Evolutionary conservation across 1,140 invertebrate species (phyloP), one percentile per base, ranked within the genome.

Genomic region (Branchinecta lynchi): DNA sequence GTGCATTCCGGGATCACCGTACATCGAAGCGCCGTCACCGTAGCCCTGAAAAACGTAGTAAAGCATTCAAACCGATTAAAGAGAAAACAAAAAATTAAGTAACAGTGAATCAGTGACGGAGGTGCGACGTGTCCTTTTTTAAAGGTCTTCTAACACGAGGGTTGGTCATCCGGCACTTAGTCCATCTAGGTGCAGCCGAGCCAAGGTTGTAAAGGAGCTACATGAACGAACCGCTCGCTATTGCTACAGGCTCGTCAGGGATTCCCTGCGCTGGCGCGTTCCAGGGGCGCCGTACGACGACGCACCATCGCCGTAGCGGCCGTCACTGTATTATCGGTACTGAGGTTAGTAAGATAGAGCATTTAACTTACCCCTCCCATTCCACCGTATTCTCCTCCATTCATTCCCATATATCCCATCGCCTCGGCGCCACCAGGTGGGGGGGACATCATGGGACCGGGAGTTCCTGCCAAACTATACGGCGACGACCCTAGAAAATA

Each of bases 361-460:
- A 76, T 3, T 32, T 32, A 32, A 32, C 32, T 44, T 65, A 69
- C 44, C 15, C 44, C 44, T 68, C 45, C 45, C 12, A 77, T 66
- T 43, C 70, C 77, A 69, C 73, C 76, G 75, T 89, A 89, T 72
- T 87, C 86, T 72, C 87, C 87, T 77, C 90, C 89, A 77, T 90
- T 91, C 71, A 89, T 87, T 72, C 87, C 87, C 74, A 89, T 89
- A 45, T 74, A 44, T 15, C 69, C 69, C 17, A 3, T 80, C 78
- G 67, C 80, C 81, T 65, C 82, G 79, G 72, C 75, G 45, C 70
- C 73, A 43, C 75, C 75, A 12, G 90, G 90, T 75, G 90, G 90
- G 72, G 91, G 90, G 70, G 90, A 92, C 89, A 94, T 92, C 88
- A 94, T 90, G 65, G 90, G 90, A 74, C 89, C 93, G 68, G 90